Evolutionary conservation across 1,140 invertebrate genomes (phyloP).

Genomic region (Mylabris phalerata): DNA sequence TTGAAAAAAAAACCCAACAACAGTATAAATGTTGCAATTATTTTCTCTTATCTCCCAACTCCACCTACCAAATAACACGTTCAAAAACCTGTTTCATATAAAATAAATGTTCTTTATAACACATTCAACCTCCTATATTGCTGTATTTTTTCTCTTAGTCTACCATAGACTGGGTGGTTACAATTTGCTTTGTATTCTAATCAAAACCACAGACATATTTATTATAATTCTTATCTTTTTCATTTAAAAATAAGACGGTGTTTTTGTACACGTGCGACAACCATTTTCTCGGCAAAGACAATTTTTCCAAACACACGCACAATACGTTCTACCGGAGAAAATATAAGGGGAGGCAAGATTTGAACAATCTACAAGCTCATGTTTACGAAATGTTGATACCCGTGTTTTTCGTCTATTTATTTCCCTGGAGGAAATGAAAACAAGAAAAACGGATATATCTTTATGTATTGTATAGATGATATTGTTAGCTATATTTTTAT

Average conservation of each 20-base stretch:
- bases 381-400: constrained; percentile 21
- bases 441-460: constrained; percentile 5
- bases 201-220: too few relatives aligned
- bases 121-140: too few relatives aligned
- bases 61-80: constrained; percentile 10
- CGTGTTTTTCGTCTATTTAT: constrained; percentile 19
- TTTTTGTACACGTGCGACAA: constrained; percentile 16
- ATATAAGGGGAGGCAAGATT: background rate
- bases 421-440: constrained; percentile 18
- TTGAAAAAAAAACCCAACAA: background rate
- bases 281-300: constrained; percentile 11
- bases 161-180: too few relatives aligned
- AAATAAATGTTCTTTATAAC: too few relatives aligned
- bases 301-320: constrained; percentile 22
- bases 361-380: constrained; percentile 15
- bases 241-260: too few relatives aligned
- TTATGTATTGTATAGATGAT: too few relatives aligned
- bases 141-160: too few relatives aligned
- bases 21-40: constrained; percentile 7
- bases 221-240: too few relatives aligned
- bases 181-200: too few relatives aligned
- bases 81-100: constrained; percentile 3
- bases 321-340: constrained; percentile 3
- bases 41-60: constrained; percentile 14
- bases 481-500: too few relatives aligned